Base-by-base conservation (phyloP, 2,888 invertebrate genomes). In the Meandrusa payeni region DNA sequence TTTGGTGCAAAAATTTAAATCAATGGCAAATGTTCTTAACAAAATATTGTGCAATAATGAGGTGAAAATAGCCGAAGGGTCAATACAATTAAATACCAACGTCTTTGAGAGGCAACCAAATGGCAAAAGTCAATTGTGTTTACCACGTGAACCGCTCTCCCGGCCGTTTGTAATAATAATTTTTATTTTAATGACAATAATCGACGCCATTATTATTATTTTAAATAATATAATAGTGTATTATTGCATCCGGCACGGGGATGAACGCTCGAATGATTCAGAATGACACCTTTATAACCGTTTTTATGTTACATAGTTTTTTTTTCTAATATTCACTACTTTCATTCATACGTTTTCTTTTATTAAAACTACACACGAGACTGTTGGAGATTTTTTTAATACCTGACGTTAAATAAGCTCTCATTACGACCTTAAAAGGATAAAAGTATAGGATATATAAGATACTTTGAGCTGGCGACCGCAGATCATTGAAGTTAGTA, bases 41-140 rank as follows among this genome's bases (percentile, higher is more conserved):
- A 41, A 41, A 51, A 50, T 48, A 38, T 51, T 39, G 32, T 39
- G 57, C 65, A 68, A 76, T 72, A 76, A 75, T 73, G 65, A 64
- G 65, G 60, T 55, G 65, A 68, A 76, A 78, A 71, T 68, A 69
- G 57, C 57, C 47, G 59, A 66, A 63, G 83, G 82, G 81, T 80
- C 80, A 82, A 79, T 69, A 82, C 69, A 82, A 81, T 83, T 78
- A 80, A 80, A 79, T 63, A 62, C 64, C 61, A 57, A 56, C 63
- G 72, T 85, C 83, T 85, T 86, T 86, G 78, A 74, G 59, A 79
- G 38, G 48, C 83, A 85, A 51, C 77, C 69, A 69, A 80, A 80
- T 71, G 83, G 81, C 75, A 86, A 85, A 75, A 86, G 82, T 85
- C 80, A 73, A 86, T 86, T 85, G 82, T 86, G 64, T 76, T 83